Evolutionary conservation across 1,140 invertebrate species (phyloP).

Genomic region (Calliphora vicina): DNA sequence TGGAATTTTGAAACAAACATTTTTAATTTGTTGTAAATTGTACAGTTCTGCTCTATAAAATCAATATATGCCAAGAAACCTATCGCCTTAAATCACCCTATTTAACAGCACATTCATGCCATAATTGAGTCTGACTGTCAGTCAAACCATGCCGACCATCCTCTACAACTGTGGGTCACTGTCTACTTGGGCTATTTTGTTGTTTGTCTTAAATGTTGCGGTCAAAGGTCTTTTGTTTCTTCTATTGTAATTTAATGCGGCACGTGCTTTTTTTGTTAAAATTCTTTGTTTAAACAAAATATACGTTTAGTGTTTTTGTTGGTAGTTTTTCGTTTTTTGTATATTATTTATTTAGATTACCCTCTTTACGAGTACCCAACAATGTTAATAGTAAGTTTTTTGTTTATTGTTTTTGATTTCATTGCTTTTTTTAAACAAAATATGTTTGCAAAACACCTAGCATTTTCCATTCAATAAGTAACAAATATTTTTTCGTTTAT

Average conservation of each 20-base stretch:
- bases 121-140: not conserved
- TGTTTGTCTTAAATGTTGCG: conserved; percentile 7
- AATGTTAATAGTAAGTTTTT: too few species aligned
- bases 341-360: not conserved
- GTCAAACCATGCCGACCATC: not conserved
- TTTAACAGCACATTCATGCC: not conserved
- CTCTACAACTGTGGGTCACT: not conserved
- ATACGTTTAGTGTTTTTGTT: not conserved
- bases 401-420: too few species aligned
- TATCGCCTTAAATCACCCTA: too few species aligned
- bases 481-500: too few species aligned
- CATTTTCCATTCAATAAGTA: too few species aligned
- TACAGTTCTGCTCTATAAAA: too few species aligned
- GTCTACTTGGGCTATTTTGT: not conserved
- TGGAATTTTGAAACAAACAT: too few species aligned
- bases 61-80: too few species aligned
- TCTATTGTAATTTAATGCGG: conserved; percentile 10
- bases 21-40: too few species aligned
- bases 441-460: too few species aligned
- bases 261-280: conserved; percentile 13
- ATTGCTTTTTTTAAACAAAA: too few species aligned
- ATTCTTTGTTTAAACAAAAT: not conserved
- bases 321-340: not conserved
- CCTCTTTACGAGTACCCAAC: not conserved
- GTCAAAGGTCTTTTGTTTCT: not conserved